Evolutionary conservation across 1,140 invertebrate species (phyloP).

Genomic region (Ips typographus): DNA sequence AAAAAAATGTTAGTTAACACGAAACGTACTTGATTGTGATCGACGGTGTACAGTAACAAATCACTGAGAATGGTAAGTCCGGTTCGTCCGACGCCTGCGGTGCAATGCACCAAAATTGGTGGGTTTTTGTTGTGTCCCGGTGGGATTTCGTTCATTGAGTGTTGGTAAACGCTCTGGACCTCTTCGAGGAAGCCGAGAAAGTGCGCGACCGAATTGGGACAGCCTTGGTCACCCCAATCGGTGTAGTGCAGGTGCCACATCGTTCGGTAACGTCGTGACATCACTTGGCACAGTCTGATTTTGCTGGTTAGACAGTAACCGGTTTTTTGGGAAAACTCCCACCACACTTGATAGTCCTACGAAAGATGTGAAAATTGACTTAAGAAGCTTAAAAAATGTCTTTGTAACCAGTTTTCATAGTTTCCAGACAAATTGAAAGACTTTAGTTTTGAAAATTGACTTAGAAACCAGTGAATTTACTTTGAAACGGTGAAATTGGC

Average conservation of each 20-base stretch:
- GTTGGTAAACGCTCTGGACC: slow-evolving; percentile 76
- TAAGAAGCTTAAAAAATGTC: too few species aligned
- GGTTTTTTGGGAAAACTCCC: slow-evolving; percentile 63
- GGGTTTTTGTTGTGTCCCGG: slow-evolving; percentile 68
- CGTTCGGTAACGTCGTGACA: slow-evolving; percentile 59
- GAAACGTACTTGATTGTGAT: slow-evolving; percentile 76
- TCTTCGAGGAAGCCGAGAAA: slow-evolving; percentile 77
- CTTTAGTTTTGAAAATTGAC: too few species aligned
- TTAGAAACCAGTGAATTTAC: too few species aligned
- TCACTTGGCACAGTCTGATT: slow-evolving; percentile 58
- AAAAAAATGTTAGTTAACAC: neutral
- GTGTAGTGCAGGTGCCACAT: slow-evolving; percentile 83
- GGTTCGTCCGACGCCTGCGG: slow-evolving; percentile 68
- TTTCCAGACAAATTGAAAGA: too few species aligned
- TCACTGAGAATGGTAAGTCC: slow-evolving; percentile 79
- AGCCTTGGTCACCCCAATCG: slow-evolving; percentile 73
- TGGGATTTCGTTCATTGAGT: slow-evolving; percentile 66
- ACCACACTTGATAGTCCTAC: slow-evolving; percentile 68
- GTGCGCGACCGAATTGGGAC: slow-evolving; percentile 48
- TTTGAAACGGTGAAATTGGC: too few species aligned
- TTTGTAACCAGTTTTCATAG: too few species aligned
- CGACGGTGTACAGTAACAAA: slow-evolving; percentile 79
- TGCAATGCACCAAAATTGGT: slow-evolving; percentile 71
- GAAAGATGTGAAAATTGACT: neutral
- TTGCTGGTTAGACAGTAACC: slow-evolving; percentile 63